A percentile compares a stretch with the other conserved stretches of the same genome.
phyloP scores from a whole-genome alignment of 2,888 invertebrate genomes.

The Argyresthia goedartella region DNA sequence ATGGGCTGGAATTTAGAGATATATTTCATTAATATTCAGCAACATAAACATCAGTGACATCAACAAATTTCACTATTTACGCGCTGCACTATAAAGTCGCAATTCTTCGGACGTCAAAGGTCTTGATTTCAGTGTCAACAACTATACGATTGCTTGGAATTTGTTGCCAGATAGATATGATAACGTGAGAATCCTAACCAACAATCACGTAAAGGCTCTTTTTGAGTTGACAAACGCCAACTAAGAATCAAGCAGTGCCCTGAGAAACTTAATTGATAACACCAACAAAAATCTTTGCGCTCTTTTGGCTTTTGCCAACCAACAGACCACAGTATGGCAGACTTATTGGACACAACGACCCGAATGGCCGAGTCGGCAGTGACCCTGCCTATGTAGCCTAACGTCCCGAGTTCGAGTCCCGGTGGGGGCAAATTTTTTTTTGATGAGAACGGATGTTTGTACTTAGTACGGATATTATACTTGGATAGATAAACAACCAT shows the following conservation, averaged over 20 bases:
- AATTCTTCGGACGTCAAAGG: constrained; percentile 19
- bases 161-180: not conserved
- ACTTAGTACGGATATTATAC: too few relatives aligned
- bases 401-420: too few relatives aligned
- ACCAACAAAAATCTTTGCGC: not conserved
- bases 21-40: constrained; percentile 8
- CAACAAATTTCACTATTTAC: constrained; percentile 11
- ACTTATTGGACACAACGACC: constrained; percentile 3
- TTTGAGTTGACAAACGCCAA: not conserved
- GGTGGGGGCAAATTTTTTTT: too few relatives aligned
- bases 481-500: too few relatives aligned
- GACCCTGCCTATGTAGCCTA: too few relatives aligned
- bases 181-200: not conserved
- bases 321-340: not conserved
- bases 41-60: constrained; percentile 8
- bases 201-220: not conserved
- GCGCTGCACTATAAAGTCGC: constrained; percentile 8
- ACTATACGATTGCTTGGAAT: constrained; percentile 9
- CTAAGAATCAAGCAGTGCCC: not conserved
- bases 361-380: too few relatives aligned
- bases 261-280: not conserved
- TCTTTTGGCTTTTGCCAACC: not conserved
- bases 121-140: constrained; percentile 10
- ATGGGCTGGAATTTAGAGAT: constrained; percentile 14
- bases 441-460: too few relatives aligned